phyloP scores from a whole-genome alignment of 2,888 invertebrate species.

The Rhamphomyia laevipes region DNA sequence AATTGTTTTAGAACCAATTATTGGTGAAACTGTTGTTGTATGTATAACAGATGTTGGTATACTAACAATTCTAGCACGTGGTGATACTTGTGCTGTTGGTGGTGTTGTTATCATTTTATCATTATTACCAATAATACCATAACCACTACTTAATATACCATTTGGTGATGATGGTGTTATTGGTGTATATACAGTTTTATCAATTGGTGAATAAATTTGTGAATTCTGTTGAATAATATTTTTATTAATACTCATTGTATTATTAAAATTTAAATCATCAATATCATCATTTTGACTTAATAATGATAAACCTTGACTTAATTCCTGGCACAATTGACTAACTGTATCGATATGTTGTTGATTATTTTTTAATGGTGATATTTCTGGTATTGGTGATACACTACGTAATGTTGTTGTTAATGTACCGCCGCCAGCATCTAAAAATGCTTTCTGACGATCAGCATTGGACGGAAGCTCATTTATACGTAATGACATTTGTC shows the following conservation, averaged over 20 bases:
- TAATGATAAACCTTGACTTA: conserved; percentile 55
- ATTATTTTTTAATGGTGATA: conserved; percentile 43
- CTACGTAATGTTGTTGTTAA: conserved; percentile 33
- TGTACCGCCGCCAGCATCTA: conserved; percentile 28
- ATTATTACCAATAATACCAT: background rate
- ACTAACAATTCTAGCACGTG: conserved; percentile 44
- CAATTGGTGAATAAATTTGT: conserved; percentile 5
- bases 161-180: conserved; percentile 6
- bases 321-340: conserved; percentile 63
- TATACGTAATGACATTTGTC: conserved; percentile 88
- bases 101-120: conserved; percentile 14
- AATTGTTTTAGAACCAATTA: conserved; percentile 33
- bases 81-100: conserved; percentile 42
- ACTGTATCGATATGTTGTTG: conserved; percentile 42
- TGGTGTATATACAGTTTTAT: conserved; percentile 3
- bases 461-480: conserved; percentile 92
- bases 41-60: conserved; percentile 56
- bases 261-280: conserved; percentile 44
- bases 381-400: conserved; percentile 69
- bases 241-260: conserved; percentile 43
- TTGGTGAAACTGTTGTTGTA: conserved; percentile 42
- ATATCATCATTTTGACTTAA: conserved; percentile 46
- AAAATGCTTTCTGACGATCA: conserved; percentile 54
- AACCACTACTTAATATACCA: background rate
- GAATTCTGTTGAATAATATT: conserved; percentile 34